Evolutionary conservation across 35 echinoderm and acorn worm species (phyloP).

Genomic region (Patiria miniata): DNA sequence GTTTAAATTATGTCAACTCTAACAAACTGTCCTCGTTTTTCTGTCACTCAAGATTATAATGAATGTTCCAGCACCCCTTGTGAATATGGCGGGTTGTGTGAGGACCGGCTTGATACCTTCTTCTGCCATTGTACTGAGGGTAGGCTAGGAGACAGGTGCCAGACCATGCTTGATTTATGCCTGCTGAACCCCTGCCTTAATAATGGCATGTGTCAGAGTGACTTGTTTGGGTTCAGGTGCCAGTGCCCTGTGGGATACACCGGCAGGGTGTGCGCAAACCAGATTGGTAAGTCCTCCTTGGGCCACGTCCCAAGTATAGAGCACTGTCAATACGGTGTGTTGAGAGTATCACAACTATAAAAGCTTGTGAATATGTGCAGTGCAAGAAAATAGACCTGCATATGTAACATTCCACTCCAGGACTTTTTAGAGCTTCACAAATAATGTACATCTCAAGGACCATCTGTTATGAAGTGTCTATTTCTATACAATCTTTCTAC

Average conservation of each 20-base stretch:
- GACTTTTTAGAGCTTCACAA: no score
- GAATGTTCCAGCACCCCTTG: conserved; percentile 2
- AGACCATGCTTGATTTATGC: not conserved
- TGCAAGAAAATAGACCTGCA: no score
- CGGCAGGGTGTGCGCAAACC: not conserved
- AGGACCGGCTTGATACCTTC: not conserved
- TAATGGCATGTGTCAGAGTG: not conserved
- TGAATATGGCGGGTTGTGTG: not conserved
- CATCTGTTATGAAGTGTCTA: no score
- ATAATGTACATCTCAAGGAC: no score
- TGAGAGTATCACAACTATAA: no score
- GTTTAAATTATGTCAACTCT: no score
- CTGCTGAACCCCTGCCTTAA: not conserved
- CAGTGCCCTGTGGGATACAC: not conserved
- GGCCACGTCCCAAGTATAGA: no score
- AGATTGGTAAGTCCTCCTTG: not conserved
- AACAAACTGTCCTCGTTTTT: no score
- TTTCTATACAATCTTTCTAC: no score
- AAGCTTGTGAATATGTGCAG: no score
- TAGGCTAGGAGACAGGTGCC: not conserved
- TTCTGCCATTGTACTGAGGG: not conserved
- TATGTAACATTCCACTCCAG: no score
- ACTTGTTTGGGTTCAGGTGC: not conserved
- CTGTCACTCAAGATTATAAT: not conserved
- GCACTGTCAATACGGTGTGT: no score